These are phyloP conservation scores for Erpobdella octoculata DNA, from an alignment of 2,888 invertebrate genomes.

Conservation along the genomic window DNA sequence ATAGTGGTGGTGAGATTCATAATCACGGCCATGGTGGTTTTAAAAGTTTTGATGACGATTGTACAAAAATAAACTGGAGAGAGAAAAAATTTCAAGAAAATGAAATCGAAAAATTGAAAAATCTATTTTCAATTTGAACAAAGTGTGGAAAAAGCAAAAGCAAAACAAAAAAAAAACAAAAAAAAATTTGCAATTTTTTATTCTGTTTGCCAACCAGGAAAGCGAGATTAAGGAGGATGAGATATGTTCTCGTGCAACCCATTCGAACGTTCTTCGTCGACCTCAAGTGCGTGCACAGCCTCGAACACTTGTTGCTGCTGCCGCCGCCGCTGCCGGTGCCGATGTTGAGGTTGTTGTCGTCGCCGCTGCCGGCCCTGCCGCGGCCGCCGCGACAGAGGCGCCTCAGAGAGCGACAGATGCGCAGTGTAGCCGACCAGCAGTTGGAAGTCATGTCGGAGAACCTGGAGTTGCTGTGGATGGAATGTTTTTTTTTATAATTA, in stretches of 20 bases:
- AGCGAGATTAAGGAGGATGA: constrained; percentile 21
- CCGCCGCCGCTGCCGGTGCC: not conserved
- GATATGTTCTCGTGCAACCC: constrained; percentile 17
- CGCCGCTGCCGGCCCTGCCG: not conserved
- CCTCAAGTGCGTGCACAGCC: not conserved
- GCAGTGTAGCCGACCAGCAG: not conserved
- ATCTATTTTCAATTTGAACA: no score
- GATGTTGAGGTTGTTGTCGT: not conserved
- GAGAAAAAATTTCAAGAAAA: no score
- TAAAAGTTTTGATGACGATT: no score
- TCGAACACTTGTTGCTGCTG: not conserved
- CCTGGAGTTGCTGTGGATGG: no score
- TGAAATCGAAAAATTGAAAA: no score
- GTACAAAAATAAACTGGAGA: no score
- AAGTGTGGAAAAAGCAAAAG: no score
- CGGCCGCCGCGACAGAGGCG: not conserved
- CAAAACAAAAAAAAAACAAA: not conserved
- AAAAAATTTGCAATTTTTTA: not conserved
- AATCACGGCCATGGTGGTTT: not conserved
- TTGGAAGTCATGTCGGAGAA: not conserved
- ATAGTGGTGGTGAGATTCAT: not conserved
- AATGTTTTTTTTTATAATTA: no score
- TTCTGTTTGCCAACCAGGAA: not conserved
- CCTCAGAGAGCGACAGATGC: not conserved
- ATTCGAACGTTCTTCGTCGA: not conserved